These are phyloP conservation scores for Sprattus sprattus DNA, from an alignment of 2,113 vertebrate genomes.

Conservation along the genomic window DNA sequence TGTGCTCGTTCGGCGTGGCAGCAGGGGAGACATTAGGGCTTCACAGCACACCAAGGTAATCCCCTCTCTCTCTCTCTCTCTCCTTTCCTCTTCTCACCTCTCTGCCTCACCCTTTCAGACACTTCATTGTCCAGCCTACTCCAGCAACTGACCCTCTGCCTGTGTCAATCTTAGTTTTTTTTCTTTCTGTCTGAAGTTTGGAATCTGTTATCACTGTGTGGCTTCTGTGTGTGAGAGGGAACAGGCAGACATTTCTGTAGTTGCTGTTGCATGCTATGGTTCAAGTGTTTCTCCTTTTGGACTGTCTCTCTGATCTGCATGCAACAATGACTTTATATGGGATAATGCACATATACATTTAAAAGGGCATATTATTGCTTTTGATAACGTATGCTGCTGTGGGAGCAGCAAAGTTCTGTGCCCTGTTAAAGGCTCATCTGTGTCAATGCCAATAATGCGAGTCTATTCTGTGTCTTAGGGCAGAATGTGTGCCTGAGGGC, in stretches of 20 bases:
- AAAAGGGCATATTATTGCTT: not conserved
- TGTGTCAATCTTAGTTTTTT: not conserved
- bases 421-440: not conserved
- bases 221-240: not conserved
- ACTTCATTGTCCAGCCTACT: not conserved
- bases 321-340: not conserved
- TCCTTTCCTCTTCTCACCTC: not conserved
- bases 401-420: not conserved
- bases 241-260: not conserved
- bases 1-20: conserved; percentile 44
- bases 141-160: not conserved
- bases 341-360: not conserved
- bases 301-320: not conserved
- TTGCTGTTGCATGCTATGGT: not conserved
- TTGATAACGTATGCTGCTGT: not conserved
- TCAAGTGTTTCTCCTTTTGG: not conserved
- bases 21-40: conserved; percentile 39
- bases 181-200: not conserved
- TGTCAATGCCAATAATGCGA: not conserved
- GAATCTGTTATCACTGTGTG: not conserved
- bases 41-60: conserved; percentile 46
- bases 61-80: not conserved
- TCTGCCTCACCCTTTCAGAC: not conserved
- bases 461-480: not conserved
- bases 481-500: not conserved